Percentiles rank a stretch among this genome's conserved stretches.
phyloP scores from a whole-genome alignment of 2,797 vertebrate species.

The Alfaro cultratus region DNA sequence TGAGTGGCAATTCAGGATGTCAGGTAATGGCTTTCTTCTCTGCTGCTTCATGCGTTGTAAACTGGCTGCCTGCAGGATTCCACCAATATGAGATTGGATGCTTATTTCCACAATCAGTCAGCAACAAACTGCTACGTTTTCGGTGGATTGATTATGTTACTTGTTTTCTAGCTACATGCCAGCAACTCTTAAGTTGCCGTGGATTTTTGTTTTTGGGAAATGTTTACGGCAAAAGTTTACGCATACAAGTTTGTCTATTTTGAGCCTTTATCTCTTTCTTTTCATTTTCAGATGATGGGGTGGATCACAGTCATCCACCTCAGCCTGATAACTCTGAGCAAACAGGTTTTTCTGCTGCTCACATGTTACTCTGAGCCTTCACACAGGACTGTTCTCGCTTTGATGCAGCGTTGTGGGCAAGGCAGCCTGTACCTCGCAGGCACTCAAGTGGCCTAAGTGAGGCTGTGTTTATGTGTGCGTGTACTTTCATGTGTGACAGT shows the following conservation, averaged over 20 bases:
- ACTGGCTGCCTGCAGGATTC: constrained; percentile 30
- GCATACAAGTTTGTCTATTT: neutral
- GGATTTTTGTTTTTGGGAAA: neutral
- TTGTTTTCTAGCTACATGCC: constrained; percentile 11
- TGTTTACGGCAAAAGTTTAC: neutral
- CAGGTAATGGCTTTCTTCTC: constrained; percentile 24
- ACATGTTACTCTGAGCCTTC: constrained; percentile 38
- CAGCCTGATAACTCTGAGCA: constrained; percentile 29
- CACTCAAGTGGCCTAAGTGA: constrained; percentile 53
- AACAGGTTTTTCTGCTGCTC: constrained; percentile 44
- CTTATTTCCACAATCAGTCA: constrained; percentile 50
- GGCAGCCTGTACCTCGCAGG: constrained; percentile 46
- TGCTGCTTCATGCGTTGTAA: constrained; percentile 35
- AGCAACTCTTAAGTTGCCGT: neutral
- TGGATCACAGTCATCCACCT: constrained; percentile 25
- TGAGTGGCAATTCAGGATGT: neutral
- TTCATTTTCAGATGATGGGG: constrained; percentile 15
- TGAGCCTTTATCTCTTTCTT: neutral
- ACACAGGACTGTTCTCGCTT: constrained; percentile 46
- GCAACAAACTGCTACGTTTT: constrained; percentile 45
- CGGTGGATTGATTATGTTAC: constrained; percentile 6
- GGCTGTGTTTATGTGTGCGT: constrained; percentile 26
- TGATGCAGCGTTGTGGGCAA: constrained; percentile 41
- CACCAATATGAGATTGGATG: constrained; percentile 37
- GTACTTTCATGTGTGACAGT: constrained; percentile 65